phyloP scores from a whole-genome alignment of 2,113 vertebrate species.

The Lepidiolamprologus cunningtoni region DNA sequence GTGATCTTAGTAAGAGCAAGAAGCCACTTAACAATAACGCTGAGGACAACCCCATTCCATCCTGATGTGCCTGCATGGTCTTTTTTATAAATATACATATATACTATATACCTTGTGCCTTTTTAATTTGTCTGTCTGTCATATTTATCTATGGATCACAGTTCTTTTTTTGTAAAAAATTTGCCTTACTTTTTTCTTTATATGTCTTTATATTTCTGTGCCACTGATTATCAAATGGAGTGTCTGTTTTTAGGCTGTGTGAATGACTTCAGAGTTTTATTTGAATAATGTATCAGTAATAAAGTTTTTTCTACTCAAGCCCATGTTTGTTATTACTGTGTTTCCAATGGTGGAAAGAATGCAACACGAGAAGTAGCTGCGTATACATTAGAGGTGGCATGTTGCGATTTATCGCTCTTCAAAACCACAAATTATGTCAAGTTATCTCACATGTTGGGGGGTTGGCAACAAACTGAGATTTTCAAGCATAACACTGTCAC shows the following conservation, averaged over 20 bases:
- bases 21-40: not conserved
- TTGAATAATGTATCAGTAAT: constrained; percentile 51
- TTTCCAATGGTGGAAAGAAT: not conserved
- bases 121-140: constrained; percentile 63
- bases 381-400: accelerated
- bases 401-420: accelerated
- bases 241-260: constrained; percentile 54
- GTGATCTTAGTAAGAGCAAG: constrained; percentile 1
- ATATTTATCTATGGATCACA: constrained; percentile 49
- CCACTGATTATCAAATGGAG: constrained; percentile 44
- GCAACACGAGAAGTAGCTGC: not conserved
- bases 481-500: not conserved
- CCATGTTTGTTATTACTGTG: not conserved
- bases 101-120: constrained; percentile 64
- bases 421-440: accelerated
- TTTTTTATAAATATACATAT: constrained; percentile 24
- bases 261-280: constrained; percentile 58
- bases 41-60: constrained; percentile 51
- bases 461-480: not conserved
- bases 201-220: constrained; percentile 59
- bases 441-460: not conserved
- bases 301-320: constrained; percentile 42
- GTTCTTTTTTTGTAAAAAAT: constrained; percentile 58
- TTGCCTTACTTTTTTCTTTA: constrained; percentile 62
- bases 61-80: constrained; percentile 66